A percentile compares a stretch with the other conserved stretches of the same genome.
Conservation (phyloP, 2,888 invertebrate genomes). For the Hirtodrosophila trivittata region DNA sequence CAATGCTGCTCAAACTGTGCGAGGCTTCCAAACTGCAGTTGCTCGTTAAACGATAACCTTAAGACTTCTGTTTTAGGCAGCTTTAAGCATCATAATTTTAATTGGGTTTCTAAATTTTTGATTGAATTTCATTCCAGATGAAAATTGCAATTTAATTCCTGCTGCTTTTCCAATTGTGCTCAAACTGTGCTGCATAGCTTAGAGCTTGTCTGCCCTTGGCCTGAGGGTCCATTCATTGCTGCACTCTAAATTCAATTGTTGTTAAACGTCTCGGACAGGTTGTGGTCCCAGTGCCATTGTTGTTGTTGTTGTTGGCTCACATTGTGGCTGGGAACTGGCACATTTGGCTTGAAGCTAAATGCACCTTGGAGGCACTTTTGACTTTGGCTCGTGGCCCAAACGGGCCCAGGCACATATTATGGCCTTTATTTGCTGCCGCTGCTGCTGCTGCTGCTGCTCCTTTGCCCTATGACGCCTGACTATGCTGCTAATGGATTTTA, state of each 20-base stretch:
- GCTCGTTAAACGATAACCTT: too few species aligned
- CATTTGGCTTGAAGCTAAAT: conserved; percentile 58
- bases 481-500: conserved; percentile 82
- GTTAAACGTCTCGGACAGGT: conserved; percentile 66
- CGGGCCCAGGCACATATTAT: conserved; percentile 22
- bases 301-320: conserved; percentile 28
- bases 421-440: conserved; percentile 8
- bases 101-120: neutral
- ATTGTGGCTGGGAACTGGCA: conserved; percentile 33
- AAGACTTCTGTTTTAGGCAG: too few species aligned
- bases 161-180: conserved; percentile 1
- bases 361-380: conserved; percentile 77
- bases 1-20: conserved; percentile 41
- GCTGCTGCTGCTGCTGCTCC: conserved; percentile 29
- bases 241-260: conserved; percentile 70
- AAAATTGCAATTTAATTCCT: conserved; percentile 1
- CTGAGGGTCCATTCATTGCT: conserved; percentile 10
- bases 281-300: conserved; percentile 28
- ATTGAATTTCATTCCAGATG: neutral
- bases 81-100: too few species aligned
- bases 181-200: conserved; percentile 9
- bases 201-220: neutral
- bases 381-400: conserved; percentile 53
- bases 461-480: conserved; percentile 47
- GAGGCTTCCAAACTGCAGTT: conserved; percentile 27